These are phyloP conservation scores for Strigops habroptila DNA, from an alignment of 2,113 vertebrate genomes.

Conservation along the genomic window DNA sequence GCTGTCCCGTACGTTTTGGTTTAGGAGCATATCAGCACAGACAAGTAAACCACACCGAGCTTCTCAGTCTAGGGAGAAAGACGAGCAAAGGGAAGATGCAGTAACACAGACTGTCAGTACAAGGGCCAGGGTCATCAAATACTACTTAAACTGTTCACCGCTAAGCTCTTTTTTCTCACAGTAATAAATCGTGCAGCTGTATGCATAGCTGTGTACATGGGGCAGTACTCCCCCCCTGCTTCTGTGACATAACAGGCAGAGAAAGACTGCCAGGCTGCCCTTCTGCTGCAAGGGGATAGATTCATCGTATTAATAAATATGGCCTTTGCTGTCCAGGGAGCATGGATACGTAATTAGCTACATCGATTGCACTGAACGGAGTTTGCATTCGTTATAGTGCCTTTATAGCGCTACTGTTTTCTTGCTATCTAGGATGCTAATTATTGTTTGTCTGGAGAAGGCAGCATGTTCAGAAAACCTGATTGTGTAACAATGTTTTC, in stretches of 20 bases:
- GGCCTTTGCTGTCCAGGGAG: neutral
- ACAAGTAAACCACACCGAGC: rapidly evolving
- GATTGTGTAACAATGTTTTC: neutral
- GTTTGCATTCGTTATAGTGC: rapidly evolving
- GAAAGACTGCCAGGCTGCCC: neutral
- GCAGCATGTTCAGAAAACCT: neutral
- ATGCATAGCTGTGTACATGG: rapidly evolving
- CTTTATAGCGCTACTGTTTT: neutral
- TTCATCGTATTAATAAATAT: neutral
- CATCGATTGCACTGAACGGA: neutral
- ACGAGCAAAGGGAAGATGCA: rapidly evolving
- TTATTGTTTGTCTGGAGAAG: neutral
- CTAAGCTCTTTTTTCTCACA: neutral
- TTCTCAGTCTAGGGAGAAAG: rapidly evolving
- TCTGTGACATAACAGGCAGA: neutral
- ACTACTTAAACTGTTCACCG: neutral
- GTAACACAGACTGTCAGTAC: neutral
- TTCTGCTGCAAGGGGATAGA: neutral
- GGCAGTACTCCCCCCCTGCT: neutral
- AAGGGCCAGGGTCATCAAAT: neutral
- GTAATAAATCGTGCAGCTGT: neutral
- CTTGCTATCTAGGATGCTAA: neutral
- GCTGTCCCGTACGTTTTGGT: rapidly evolving
- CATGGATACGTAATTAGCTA: neutral
- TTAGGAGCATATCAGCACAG: rapidly evolving